Evolutionary conservation across 2,797 vertebrate species (phyloP), one percentile per base, ranked within the genome.

Genomic region (Danio choprae): DNA sequence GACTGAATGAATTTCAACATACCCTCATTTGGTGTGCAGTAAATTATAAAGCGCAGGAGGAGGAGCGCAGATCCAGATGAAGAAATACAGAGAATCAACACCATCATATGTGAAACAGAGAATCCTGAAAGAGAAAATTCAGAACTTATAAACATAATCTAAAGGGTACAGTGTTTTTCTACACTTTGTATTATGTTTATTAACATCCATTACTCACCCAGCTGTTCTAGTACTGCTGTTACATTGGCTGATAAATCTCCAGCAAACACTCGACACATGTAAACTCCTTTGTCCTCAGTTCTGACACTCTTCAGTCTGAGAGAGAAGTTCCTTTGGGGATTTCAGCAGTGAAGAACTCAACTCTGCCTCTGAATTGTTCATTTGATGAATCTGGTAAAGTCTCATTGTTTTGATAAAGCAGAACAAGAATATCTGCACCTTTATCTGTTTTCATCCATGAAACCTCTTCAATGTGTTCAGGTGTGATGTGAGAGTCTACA

Each of bases 271-370:
- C 59, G 5, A 59, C 56, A 59, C 18, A 59, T 29, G 8, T 59
- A 59, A 59, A 59, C 56, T 5, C 56, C 56, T 59, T 59, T 59
- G 59, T 59, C 56, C 20, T 59, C 56, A 59, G 20, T 36, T 29
- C 56, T 59, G 56, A 59, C 22, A 6, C 56, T 29, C 29, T 29
- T 59, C 22, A 59, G 4, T 29, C 56, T 22, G 56, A 59, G 1
- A 59, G 56, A 59, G 48, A 58, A 58, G 55, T 9, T 56, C n/a
- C 8, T 56, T 18, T 59, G 22, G 10, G 13, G 22, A 62, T 62
- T 40, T 62, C 59, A n/a, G 6, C 15, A 15, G 13, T 62, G 15
- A 62, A 62, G 29, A 62, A 62, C 59, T 62, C 29, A 5, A 4
- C 59, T 62, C 59, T 38, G 36, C 15, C 59, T 29, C 59, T 62